A percentile compares a stretch with the other conserved stretches of the same genome.
Evolutionary conservation across 2,888 invertebrate species (phyloP).

Genomic region (Trichogramma dendrolimi): DNA sequence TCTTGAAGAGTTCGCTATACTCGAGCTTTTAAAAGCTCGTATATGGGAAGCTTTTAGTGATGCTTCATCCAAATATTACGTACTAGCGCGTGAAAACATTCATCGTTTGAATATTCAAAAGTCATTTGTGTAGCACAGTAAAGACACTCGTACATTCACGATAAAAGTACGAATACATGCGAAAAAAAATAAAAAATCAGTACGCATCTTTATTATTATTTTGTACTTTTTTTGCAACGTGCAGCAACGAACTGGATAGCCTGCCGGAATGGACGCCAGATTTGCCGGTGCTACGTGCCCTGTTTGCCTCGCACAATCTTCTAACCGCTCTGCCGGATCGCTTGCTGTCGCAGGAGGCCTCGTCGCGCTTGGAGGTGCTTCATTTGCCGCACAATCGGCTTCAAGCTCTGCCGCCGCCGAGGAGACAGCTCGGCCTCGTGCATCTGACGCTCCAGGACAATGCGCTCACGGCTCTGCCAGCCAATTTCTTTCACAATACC

Average conservation of each 20-base stretch:
- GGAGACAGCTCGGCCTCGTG: slow-evolving; percentile 65
- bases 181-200: neutral
- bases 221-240: slow-evolving; percentile 17
- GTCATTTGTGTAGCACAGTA: neutral
- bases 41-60: too few species aligned
- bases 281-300: slow-evolving; percentile 66
- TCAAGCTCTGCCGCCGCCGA: slow-evolving; percentile 68
- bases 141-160: neutral
- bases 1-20: too few species aligned
- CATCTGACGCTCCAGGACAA: slow-evolving; percentile 73
- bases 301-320: slow-evolving; percentile 73
- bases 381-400: slow-evolving; percentile 77
- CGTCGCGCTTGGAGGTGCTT: slow-evolving; percentile 67
- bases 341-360: slow-evolving; percentile 62
- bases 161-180: slow-evolving; percentile 5
- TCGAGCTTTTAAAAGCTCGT: too few species aligned
- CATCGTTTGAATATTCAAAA: too few species aligned
- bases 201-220: neutral
- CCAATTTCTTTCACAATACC: slow-evolving; percentile 66
- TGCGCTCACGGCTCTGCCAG: slow-evolving; percentile 69
- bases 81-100: too few species aligned
- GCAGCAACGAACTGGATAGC: slow-evolving; percentile 64
- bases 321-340: slow-evolving; percentile 69
- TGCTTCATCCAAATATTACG: too few species aligned
- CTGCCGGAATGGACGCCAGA: slow-evolving; percentile 76